Conservation (phyloP, 2,888 invertebrate genomes). For the Zygothrica quintamaculata region DNA sequence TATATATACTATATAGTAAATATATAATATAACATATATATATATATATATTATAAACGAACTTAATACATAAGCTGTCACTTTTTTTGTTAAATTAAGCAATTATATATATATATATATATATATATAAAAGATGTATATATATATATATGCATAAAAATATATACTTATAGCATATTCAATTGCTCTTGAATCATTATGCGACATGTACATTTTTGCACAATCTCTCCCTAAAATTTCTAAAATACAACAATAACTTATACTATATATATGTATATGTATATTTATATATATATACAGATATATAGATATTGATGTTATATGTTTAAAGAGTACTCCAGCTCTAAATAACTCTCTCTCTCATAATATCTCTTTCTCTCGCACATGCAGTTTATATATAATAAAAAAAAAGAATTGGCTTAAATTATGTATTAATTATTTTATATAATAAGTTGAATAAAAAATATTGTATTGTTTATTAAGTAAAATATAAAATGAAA, state of each 20-base stretch:
- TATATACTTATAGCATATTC: conserved; percentile 24
- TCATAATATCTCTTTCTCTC: too few species aligned
- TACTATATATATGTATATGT: conserved; percentile 21
- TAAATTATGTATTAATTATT: too few species aligned
- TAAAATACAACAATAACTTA: not conserved
- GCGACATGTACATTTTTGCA: conserved; percentile 63
- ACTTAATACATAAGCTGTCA: conserved; percentile 27
- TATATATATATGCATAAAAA: conserved; percentile 22
- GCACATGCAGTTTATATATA: too few species aligned
- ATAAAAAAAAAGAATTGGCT: too few species aligned
- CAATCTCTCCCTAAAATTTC: conserved; percentile 35
- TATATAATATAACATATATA: conserved; percentile 3
- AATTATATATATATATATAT: conserved; percentile 23
- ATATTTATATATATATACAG: conserved; percentile 28
- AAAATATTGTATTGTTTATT: too few species aligned
- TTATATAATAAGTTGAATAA: too few species aligned
- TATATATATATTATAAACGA: conserved; percentile 25
- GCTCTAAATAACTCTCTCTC: conserved; percentile 21
- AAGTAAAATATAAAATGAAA: too few species aligned
- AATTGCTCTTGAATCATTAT: conserved; percentile 27
- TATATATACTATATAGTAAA: conserved; percentile 5
- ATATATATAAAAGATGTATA: too few species aligned
- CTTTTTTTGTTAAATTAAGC: conserved; percentile 39
- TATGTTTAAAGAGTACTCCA: too few species aligned
- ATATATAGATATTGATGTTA: conserved; percentile 19